Conservation (phyloP, 2,888 invertebrate genomes). For the Dryobota labecula region DNA sequence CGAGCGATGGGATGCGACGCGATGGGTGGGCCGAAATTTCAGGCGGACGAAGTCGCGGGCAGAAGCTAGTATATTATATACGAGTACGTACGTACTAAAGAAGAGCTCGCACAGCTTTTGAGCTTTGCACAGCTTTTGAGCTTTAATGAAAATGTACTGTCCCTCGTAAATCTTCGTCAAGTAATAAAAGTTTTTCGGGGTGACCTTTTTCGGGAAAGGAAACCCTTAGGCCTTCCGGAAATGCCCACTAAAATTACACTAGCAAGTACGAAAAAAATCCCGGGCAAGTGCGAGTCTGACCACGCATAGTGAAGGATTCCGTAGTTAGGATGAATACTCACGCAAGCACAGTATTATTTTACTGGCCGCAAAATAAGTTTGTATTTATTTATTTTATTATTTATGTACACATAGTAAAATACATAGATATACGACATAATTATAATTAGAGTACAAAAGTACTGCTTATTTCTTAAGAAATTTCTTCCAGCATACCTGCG, state of each 20-base stretch:
- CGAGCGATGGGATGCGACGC: no score
- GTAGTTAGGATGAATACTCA: background rate
- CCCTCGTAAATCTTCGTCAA: slow-evolving; percentile 30
- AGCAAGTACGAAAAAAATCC: no score
- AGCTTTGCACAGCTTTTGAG: slow-evolving; percentile 11
- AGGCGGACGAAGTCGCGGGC: no score
- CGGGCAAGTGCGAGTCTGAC: background rate
- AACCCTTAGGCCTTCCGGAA: background rate
- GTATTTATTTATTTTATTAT: no score
- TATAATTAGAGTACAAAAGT: no score
- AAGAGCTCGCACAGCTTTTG: slow-evolving; percentile 10
- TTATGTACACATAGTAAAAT: no score
- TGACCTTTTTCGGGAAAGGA: slow-evolving; percentile 19
- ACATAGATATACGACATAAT: no score
- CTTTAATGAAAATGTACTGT: slow-evolving; percentile 28
- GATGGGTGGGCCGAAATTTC: no score
- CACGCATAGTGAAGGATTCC: background rate
- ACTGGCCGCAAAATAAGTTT: background rate
- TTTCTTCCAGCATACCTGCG: no score
- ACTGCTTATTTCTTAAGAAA: no score
- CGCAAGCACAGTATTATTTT: background rate
- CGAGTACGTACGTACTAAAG: background rate
- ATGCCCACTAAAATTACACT: background rate
- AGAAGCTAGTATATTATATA: no score
- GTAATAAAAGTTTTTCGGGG: slow-evolving; percentile 22